Percentiles rank a stretch among this genome's conserved stretches.
Conservation (phyloP, 1,140 invertebrate species). For the Hestina assimilis region DNA sequence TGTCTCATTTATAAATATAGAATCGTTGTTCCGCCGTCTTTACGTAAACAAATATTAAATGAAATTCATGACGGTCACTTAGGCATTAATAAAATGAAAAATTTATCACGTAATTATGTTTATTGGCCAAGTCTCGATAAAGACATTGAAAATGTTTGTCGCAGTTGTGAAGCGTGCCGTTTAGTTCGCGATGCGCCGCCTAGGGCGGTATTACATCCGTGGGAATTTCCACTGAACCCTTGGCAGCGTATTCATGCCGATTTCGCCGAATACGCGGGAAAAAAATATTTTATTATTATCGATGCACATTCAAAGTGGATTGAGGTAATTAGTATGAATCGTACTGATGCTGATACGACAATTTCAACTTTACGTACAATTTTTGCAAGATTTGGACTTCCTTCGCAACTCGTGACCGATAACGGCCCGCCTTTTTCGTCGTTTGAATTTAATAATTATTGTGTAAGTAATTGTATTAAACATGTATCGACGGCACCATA, state of each 20-base stretch:
- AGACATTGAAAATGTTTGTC: constrained; percentile 50
- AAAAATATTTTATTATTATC: constrained; percentile 30
- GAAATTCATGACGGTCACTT: constrained; percentile 67
- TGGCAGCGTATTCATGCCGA: constrained; percentile 45
- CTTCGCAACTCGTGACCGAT: constrained; percentile 45
- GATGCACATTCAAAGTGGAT: constrained; percentile 43
- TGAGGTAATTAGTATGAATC: constrained; percentile 25
- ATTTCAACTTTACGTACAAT: constrained; percentile 22
- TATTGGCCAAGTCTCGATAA: constrained; percentile 70
- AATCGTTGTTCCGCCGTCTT: constrained; percentile 52
- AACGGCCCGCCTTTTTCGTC: constrained; percentile 44
- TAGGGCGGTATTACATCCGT: constrained; percentile 33
- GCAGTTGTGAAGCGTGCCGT: constrained; percentile 29
- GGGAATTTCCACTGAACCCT: constrained; percentile 39
- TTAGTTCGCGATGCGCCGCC: constrained; percentile 34
- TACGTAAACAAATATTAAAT: constrained; percentile 45
- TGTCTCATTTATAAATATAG: constrained; percentile 48
- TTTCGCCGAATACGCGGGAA: constrained; percentile 31
- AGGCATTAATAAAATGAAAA: constrained; percentile 73
- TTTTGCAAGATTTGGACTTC: constrained; percentile 47
- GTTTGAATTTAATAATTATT: constrained; percentile 43
- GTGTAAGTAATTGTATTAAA: constrained; percentile 39
- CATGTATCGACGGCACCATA: constrained; percentile 48
- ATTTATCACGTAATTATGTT: constrained; percentile 58
- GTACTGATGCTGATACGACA: constrained; percentile 15